Evolutionary conservation across 2,888 invertebrate genomes (phyloP).

Genomic region (Chrysina gloriosa): DNA sequence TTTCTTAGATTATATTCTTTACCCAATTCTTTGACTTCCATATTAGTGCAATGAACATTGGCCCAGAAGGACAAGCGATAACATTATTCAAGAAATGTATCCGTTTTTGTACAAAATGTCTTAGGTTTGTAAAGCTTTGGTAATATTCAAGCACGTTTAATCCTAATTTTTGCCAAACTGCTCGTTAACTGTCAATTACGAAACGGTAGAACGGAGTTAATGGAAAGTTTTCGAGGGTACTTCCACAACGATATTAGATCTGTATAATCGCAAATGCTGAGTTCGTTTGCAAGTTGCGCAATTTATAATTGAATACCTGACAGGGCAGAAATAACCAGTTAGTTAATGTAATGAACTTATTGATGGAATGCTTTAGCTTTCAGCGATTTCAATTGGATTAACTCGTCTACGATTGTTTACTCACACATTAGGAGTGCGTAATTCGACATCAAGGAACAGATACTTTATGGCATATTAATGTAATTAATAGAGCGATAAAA

Average conservation of each 20-base stretch:
- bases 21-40: too few species aligned
- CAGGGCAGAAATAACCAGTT: not conserved
- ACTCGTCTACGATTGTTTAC: not conserved
- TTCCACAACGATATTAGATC: not conserved
- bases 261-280: not conserved
- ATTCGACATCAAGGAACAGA: too few species aligned
- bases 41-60: too few species aligned
- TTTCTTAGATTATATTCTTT: too few species aligned
- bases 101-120: too few species aligned
- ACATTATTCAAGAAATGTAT: too few species aligned
- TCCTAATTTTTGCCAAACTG: not conserved
- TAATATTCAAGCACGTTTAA: not conserved
- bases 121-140: too few species aligned
- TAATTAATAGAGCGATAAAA: too few species aligned
- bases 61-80: too few species aligned
- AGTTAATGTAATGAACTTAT: not conserved
- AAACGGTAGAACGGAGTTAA: not conserved
- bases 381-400: not conserved
- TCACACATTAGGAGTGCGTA: too few species aligned
- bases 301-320: constrained; percentile 1
- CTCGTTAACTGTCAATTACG: constrained; percentile 5
- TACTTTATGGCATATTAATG: too few species aligned
- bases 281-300: constrained; percentile 2
- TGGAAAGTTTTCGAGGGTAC: constrained; percentile 4
- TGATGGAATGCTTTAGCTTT: not conserved